Evolutionary conservation across 2,113 vertebrate species (phyloP).

Genomic region (Meriones unguiculatus): DNA sequence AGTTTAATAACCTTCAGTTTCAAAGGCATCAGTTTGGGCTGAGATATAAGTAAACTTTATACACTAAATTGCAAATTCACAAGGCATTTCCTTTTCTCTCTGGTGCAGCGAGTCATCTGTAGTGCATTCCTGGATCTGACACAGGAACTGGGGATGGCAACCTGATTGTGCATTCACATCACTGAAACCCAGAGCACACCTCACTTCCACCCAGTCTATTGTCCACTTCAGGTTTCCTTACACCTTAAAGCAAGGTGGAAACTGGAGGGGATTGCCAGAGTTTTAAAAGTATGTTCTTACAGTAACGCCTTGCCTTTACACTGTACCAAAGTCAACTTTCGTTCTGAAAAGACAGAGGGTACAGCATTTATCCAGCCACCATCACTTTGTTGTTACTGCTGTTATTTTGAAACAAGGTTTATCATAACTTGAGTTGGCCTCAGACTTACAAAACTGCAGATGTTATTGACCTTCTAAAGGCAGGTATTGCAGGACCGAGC

Average conservation of each 20-base stretch:
- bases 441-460: not conserved
- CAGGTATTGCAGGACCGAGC: not conserved
- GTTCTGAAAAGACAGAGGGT: not conserved
- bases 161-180: not conserved
- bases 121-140: not conserved
- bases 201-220: not conserved
- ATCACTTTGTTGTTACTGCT: not conserved
- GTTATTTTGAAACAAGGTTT: not conserved
- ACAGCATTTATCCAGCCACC: not conserved
- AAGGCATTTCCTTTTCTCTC: not conserved
- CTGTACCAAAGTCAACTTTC: not conserved
- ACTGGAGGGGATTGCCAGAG: not conserved
- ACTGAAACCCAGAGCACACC: not conserved
- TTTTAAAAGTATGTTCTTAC: not conserved
- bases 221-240: not conserved
- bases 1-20: constrained; percentile 2
- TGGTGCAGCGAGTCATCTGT: not conserved
- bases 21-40: not conserved
- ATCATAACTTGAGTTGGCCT: not conserved
- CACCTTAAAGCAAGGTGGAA: not conserved
- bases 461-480: not conserved
- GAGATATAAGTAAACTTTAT: not conserved
- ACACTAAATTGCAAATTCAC: not conserved
- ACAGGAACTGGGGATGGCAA: not conserved
- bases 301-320: not conserved